Percentiles rank a stretch among this genome's conserved stretches.
Conservation (phyloP, 2,888 invertebrate species). For the Perdita meconis region DNA sequence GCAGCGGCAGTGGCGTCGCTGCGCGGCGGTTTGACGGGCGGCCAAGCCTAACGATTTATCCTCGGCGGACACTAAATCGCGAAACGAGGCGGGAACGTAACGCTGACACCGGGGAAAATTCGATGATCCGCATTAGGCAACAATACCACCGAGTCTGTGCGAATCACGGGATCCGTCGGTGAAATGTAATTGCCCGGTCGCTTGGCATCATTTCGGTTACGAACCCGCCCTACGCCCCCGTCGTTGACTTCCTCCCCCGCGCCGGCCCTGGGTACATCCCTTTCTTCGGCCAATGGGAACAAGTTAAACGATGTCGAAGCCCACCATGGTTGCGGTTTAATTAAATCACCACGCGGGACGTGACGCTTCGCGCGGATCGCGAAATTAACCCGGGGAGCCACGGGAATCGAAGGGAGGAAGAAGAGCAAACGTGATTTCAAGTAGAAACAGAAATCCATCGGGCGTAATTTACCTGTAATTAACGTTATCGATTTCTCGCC, state of each 20-base stretch:
- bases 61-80: constrained; percentile 34
- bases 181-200: constrained; percentile 24
- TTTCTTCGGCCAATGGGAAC: constrained; percentile 26
- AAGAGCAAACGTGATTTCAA: constrained; percentile 45
- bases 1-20: constrained; percentile 17
- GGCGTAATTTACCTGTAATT: constrained; percentile 58
- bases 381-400: constrained; percentile 51
- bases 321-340: constrained; percentile 60
- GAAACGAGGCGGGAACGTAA: constrained; percentile 52
- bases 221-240: neutral
- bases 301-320: constrained; percentile 56
- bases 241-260: neutral
- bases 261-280: neutral
- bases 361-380: constrained; percentile 40
- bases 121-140: constrained; percentile 69
- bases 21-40: constrained; percentile 57
- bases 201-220: constrained; percentile 27
- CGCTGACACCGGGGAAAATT: constrained; percentile 59
- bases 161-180: constrained; percentile 43
- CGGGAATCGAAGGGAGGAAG: constrained; percentile 32
- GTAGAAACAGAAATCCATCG: constrained; percentile 55
- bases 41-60: constrained; percentile 60
- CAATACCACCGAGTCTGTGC: constrained; percentile 54
- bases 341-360: constrained; percentile 52
- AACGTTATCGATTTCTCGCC: constrained; percentile 54